Evolutionary conservation across 64 coral and sea anemone species (phyloP).

Genomic region (Montipora cactus): DNA sequence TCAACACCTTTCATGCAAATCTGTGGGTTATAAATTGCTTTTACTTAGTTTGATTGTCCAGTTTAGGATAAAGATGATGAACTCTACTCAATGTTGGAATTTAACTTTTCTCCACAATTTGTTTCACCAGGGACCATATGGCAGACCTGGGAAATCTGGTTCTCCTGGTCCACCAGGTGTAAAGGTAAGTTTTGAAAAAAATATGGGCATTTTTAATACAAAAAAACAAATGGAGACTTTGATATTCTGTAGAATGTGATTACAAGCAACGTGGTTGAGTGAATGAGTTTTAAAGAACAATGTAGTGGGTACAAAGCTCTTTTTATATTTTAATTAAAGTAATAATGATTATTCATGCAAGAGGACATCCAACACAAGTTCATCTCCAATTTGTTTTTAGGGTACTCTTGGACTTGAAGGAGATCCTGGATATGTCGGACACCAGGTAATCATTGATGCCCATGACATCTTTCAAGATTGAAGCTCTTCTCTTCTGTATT

Average conservation of each 20-base stretch:
- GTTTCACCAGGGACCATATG: conserved; percentile 12
- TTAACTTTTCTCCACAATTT: background rate
- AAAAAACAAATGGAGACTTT: background rate
- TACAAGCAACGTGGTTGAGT: background rate
- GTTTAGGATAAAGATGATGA: no score
- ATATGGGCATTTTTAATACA: no score
- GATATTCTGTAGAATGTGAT: background rate
- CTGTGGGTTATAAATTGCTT: no score
- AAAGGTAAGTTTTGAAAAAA: conserved; percentile 51
- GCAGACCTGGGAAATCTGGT: conserved; percentile 51
- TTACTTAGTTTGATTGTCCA: no score
- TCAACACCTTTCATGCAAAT: no score
- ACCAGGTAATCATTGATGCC: conserved; percentile 29
- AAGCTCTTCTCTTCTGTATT: no score
- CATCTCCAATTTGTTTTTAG: background rate
- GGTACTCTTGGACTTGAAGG: conserved; percentile 59
- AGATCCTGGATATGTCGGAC: conserved; percentile 60
- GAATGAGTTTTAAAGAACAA: no score
- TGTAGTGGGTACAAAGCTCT: no score
- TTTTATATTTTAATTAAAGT: no score
- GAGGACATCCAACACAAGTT: no score
- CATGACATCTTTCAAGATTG: no score
- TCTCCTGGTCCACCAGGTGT: conserved; percentile 63
- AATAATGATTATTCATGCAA: no score
- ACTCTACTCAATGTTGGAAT: background rate